Base-by-base conservation (phyloP, 2,113 vertebrate genomes). In the Pluvialis apricaria region DNA sequence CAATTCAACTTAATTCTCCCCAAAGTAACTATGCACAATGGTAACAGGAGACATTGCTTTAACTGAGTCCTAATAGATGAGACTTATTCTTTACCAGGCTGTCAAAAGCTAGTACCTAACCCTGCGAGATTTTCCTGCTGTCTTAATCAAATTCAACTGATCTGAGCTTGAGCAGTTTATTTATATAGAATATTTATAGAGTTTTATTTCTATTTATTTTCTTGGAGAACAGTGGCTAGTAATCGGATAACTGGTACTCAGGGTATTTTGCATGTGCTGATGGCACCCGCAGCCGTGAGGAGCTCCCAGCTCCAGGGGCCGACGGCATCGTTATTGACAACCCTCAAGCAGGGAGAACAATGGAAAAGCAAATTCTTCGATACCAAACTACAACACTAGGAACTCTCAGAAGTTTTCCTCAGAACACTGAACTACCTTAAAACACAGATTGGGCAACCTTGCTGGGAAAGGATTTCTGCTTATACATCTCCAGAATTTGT, bases 321-420 rank as follows among this genome's bases (percentile, higher is more conserved):
- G 2, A 32, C 8, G 9, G 22, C 38, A 14, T 3, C 1, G 0
- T 32, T 47, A 34, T 4, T 1, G 1, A 42, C 34, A 29, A 8
- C 8, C 21, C 21, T 40, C 29, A 6, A 6, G 65, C 52, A 49
- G n/a, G 45, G 29, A 64, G 40, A 14, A 32, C 0, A 3, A 32
- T 7, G 18, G 29, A 40, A 82, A 34, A 36, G 25, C 29, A 68
- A 58, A 29, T 16, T 21, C 66, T 62, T 26, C 16, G 42, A 15
- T 8, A 40, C 11, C 18, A 31, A 62, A 52, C 2, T 49, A 24
- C 34, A 64, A 3, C 3, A 4, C n/a, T 28, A 25, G 40, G 25
- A 62, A 3, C 32, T 69, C 36, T 58, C 25, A 19, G 32, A 6
- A 1, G 0, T 20, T 71, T 70, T 49, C 52, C 32, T 47, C 51